Evolutionary conservation across 2,113 vertebrate species (phyloP).

Genomic region (Galemys pyrenaicus): DNA sequence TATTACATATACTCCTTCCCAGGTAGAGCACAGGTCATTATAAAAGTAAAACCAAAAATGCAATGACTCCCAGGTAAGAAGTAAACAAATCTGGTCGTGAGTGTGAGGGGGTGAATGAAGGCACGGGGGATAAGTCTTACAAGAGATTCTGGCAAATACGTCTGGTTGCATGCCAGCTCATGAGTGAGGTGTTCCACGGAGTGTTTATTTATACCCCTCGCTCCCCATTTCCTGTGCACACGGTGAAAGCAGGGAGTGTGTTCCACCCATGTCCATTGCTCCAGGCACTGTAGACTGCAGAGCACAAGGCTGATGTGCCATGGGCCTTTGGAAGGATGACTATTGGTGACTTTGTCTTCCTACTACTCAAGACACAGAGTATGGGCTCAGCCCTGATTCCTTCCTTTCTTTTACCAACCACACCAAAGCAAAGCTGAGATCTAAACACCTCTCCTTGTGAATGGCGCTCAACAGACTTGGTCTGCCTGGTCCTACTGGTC

Average conservation of each 20-base stretch:
- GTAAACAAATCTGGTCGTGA: background rate
- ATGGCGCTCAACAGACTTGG: too few relatives aligned
- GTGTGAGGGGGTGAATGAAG: accelerated
- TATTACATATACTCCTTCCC: background rate
- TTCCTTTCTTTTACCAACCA: background rate
- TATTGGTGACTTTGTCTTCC: accelerated
- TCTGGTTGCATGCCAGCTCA: background rate
- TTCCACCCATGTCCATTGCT: too few relatives aligned
- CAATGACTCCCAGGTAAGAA: background rate
- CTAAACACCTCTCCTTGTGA: background rate
- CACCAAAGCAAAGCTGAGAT: background rate
- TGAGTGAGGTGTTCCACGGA: too few relatives aligned
- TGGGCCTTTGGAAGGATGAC: accelerated
- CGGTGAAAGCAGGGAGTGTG: background rate
- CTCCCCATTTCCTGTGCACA: background rate
- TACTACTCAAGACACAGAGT: background rate
- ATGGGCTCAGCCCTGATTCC: background rate
- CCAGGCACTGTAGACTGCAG: background rate
- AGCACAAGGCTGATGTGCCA: accelerated
- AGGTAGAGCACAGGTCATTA: background rate
- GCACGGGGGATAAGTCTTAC: too few relatives aligned
- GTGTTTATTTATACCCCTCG: background rate
- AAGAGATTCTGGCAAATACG: background rate
- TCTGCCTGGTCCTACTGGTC: background rate
- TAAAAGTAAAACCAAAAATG: background rate